Evolutionary conservation across 1,140 invertebrate genomes (phyloP), one percentile per base, ranked within the genome.

Genomic region (Atopsyche davidsoni): DNA sequence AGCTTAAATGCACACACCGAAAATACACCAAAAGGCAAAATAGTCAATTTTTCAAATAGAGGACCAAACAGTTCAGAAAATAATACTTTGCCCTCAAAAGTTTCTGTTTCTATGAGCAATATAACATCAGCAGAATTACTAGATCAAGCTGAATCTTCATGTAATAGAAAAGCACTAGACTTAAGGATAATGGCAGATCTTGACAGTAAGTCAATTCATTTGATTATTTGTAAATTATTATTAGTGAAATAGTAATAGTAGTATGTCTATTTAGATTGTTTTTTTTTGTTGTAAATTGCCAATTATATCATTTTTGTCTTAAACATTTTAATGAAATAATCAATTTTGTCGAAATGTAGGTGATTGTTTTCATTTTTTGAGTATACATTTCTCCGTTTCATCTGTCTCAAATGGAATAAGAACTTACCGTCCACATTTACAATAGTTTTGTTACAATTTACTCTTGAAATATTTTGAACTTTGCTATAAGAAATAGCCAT

Each of bases 141-240:
- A 21, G 53, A 55, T 38, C 36, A 51, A 47, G 53, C 24, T 4
- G 34, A 40, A 19, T 55, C 48, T 51, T 41, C 39, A 10, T 22
- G 45, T n/a, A 55, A 55, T 35, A 55, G 42, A 7, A 51, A 36
- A 41, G n/a, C 25, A 46, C 25, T 55, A 38, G 48, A 55, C 31
- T 28, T 55, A 14, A 38, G 31, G 14, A 31, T 54, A 21, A 3
- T 51, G 2, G 38, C 46, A 36, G 39, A 51, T 39, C 46, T 55
- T 18, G 4, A 31, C n/a, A 51, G 46, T 47, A 32, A 44, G 41
- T 23, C 36, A 44, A 36, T 19, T 2, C 17, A 23, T 23, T 43
- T 22, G 10, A 18, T 22, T 41, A 18, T 41, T 36, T 36, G 35
- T 6, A n/a, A 14, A n/a, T 7, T 9, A 36, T 17, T 40, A 4